Evolutionary conservation across 2,113 vertebrate species (phyloP).

Genomic region (Epinephelus cyanopodus): DNA sequence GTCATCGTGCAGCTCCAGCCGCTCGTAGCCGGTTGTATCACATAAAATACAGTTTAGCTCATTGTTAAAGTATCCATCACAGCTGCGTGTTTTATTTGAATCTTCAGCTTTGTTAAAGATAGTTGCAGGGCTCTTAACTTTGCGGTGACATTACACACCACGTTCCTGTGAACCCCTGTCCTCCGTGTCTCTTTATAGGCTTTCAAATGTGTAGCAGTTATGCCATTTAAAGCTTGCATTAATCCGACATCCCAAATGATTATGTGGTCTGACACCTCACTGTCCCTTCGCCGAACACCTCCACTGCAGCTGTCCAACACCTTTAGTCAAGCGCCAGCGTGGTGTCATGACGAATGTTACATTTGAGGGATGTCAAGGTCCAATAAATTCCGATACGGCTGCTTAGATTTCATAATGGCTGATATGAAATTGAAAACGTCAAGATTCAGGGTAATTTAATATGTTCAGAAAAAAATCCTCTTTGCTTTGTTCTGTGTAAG

Average conservation of each 20-base stretch:
- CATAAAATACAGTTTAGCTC: constrained; percentile 21
- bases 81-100: constrained; percentile 44
- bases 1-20: constrained; percentile 30
- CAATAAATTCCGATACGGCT: constrained; percentile 20
- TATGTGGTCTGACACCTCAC: constrained; percentile 35
- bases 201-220: constrained; percentile 39
- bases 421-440: constrained; percentile 21
- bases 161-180: constrained; percentile 2
- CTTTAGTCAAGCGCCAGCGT: not conserved
- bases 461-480: not conserved
- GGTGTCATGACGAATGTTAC: constrained; percentile 30
- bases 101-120: constrained; percentile 38
- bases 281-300: constrained; percentile 34
- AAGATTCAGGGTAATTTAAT: constrained; percentile 1
- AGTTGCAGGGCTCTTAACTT: constrained; percentile 36
- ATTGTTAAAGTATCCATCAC: constrained; percentile 40
- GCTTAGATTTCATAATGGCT: not conserved
- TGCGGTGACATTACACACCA: not conserved
- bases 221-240: constrained; percentile 38
- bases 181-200: constrained; percentile 42
- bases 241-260: constrained; percentile 40
- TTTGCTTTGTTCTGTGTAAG: not conserved
- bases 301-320: constrained; percentile 58
- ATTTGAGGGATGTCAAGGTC: constrained; percentile 16
- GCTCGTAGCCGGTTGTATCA: constrained; percentile 9